Percentiles rank a stretch among this genome's conserved stretches.
These are phyloP conservation scores for Chunga burmeisteri DNA, from an alignment of 2,113 vertebrate genomes.

Conservation along the genomic window DNA sequence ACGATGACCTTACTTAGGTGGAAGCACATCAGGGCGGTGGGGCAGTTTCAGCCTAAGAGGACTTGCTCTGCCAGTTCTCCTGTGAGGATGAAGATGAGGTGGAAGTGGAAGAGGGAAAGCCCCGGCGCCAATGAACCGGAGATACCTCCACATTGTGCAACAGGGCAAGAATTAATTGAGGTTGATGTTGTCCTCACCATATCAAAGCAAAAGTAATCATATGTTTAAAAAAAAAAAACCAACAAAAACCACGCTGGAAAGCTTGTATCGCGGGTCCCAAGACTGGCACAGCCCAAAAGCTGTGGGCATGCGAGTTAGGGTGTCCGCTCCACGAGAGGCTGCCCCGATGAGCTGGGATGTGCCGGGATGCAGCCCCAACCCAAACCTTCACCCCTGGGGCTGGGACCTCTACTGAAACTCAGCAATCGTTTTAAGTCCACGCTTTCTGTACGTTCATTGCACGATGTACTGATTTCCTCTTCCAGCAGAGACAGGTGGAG, in stretches of 20 bases:
- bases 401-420: neutral
- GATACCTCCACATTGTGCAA: neutral
- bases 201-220: fast-evolving
- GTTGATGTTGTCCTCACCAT: neutral
- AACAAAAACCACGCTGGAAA: neutral
- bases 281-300: neutral
- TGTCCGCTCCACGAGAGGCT: fast-evolving
- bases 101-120: neutral
- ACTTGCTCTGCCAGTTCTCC: neutral
- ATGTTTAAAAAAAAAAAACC: neutral
- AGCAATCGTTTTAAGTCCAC: fast-evolving
- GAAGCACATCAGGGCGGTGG: neutral
- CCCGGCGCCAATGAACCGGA: fast-evolving
- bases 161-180: neutral
- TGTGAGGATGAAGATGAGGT: neutral
- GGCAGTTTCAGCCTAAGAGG: neutral
- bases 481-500: neutral
- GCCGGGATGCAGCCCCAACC: neutral
- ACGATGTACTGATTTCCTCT: fast-evolving
- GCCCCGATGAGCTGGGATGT: fast-evolving
- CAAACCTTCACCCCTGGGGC: neutral
- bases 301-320: fast-evolving
- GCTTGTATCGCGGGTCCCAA: neutral
- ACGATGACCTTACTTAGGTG: neutral
- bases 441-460: fast-evolving